Percentiles rank a stretch among this genome's conserved stretches.
phyloP scores from a whole-genome alignment of 2,888 invertebrate species.

The Helobdella robusta region DNA sequence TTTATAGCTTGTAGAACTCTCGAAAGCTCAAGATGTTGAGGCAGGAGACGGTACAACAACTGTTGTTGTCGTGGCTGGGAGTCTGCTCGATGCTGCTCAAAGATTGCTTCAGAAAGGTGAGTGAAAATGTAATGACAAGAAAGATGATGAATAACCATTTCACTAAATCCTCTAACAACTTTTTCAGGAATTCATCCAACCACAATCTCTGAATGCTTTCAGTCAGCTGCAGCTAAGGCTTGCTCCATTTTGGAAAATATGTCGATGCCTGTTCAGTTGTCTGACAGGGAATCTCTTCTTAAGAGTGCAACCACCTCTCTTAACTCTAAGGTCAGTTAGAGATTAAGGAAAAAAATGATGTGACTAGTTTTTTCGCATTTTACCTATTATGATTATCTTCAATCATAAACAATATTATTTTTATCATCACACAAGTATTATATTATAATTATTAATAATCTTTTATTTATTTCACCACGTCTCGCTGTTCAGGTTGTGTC shows the following conservation, averaged over 20 bases:
- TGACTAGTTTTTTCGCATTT: not conserved
- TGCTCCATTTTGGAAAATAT: slow-evolving; percentile 66
- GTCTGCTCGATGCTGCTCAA: slow-evolving; percentile 83
- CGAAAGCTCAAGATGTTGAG: slow-evolving; percentile 95
- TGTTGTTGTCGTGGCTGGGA: slow-evolving; percentile 93
- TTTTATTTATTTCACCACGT: no score
- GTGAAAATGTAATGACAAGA: not conserved
- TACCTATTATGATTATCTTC: not conserved
- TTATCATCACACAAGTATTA: no score
- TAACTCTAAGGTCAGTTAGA: slow-evolving; percentile 70
- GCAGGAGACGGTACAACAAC: slow-evolving; percentile 99
- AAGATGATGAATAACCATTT: not conserved
- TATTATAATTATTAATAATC: no score
- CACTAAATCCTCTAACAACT: not conserved
- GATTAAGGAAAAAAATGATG: not conserved
- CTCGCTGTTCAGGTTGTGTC: slow-evolving; percentile 68
- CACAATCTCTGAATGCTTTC: slow-evolving; percentile 90
- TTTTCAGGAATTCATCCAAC: slow-evolving; percentile 89
- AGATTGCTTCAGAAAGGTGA: slow-evolving; percentile 69
- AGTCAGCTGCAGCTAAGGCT: slow-evolving; percentile 65
- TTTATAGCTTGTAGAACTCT: slow-evolving; percentile 80
- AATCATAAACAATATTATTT: not conserved
- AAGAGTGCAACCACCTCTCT: slow-evolving; percentile 94
- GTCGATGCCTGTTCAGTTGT: slow-evolving; percentile 70
- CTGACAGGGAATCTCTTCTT: slow-evolving; percentile 73